These are phyloP conservation scores for Drosophila baimaii DNA, from an alignment of 1,140 invertebrate genomes.

Conservation along the genomic window DNA sequence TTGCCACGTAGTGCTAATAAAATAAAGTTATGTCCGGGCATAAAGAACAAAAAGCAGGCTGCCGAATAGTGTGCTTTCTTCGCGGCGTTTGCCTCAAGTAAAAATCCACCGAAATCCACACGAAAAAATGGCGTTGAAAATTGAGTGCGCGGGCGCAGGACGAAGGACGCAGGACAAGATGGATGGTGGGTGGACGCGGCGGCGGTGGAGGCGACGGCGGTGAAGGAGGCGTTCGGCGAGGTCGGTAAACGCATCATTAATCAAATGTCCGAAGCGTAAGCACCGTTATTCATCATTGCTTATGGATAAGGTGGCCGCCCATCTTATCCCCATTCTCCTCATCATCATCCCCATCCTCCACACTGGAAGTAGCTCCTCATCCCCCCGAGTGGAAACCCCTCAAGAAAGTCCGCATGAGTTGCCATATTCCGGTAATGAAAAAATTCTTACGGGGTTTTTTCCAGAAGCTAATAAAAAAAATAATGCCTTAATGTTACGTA, in stretches of 20 bases:
- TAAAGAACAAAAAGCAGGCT: slow-evolving; percentile 62
- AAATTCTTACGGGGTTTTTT: slow-evolving; percentile 11
- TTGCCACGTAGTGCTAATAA: slow-evolving; percentile 83
- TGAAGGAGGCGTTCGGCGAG: too few species aligned
- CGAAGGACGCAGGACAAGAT: slow-evolving; percentile 15
- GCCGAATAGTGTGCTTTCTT: slow-evolving; percentile 59
- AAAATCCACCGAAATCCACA: slow-evolving; percentile 44
- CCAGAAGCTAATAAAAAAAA: too few species aligned
- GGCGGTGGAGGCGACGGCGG: not conserved
- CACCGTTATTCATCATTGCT: slow-evolving; percentile 83
- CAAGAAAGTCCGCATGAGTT: slow-evolving; percentile 45
- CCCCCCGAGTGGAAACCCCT: slow-evolving; percentile 12
- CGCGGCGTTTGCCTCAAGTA: slow-evolving; percentile 3
- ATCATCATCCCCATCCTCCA: not conserved
- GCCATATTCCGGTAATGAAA: slow-evolving; percentile 53
- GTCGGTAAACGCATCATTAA: slow-evolving; percentile 84
- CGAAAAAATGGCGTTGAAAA: slow-evolving; percentile 73
- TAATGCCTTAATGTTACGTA: too few species aligned
- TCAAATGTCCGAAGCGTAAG: slow-evolving; percentile 83
- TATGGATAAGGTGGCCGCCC: slow-evolving; percentile 59
- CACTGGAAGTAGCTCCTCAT: slow-evolving; percentile 1
- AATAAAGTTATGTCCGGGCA: slow-evolving; percentile 78
- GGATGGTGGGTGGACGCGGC: slow-evolving; percentile 8
- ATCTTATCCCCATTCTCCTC: not conserved
- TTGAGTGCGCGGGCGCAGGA: slow-evolving; percentile 62